Base-by-base conservation (phyloP, 2,797 vertebrate genomes). In the Spea hammondii region DNA sequence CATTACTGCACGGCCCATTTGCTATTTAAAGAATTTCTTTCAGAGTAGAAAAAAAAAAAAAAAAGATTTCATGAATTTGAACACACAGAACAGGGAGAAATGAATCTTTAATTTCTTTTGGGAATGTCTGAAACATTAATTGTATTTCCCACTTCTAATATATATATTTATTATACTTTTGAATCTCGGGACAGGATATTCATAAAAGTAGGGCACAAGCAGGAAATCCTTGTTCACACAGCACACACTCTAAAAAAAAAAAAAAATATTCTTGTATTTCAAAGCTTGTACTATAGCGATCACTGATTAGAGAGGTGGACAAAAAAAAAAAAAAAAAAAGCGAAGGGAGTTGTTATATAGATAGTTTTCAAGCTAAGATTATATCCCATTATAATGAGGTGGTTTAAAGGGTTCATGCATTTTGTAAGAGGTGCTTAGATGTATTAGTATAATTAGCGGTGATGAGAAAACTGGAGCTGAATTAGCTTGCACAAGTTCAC, bases 381-480 rank as follows among this genome's bases (percentile, higher is more conserved):
- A 92, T 93, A 95, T 96, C 92, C 93, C 89, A 92, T 89, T 94
- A 82, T 78, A 96, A 96, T 93, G 92, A 95, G 90, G 92, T 91
- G 90, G 91, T 89, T 90, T 94, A 93, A 93, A 93, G 91, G 92
- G 92, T 93, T 96, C 89, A 90, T 93, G 91, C 91, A 94, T 95
- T 95, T 95, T 95, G 93, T 93, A 93, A 90, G 89, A 95, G 91
- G 93, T 92, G 93, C 95, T 96, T 95, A 91, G 91, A 94, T 92
- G 91, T 94, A 93, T 95, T 94, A 93, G 94, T 95, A 91, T 95
- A 96, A 97, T 97, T 97, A 95, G 90, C 93, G 92, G 92, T 93
- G 94, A 95, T 95, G 94, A 95, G 93, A 94, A 96, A 96, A 95
- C 91, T 93, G 91, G 90, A 94, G 93, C 93, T 93, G 93, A 93